Evolutionary conservation across 2,113 vertebrate genomes (phyloP), one percentile per base, ranked within the genome.

Genomic region (Poeciliopsis occidentalis): DNA sequence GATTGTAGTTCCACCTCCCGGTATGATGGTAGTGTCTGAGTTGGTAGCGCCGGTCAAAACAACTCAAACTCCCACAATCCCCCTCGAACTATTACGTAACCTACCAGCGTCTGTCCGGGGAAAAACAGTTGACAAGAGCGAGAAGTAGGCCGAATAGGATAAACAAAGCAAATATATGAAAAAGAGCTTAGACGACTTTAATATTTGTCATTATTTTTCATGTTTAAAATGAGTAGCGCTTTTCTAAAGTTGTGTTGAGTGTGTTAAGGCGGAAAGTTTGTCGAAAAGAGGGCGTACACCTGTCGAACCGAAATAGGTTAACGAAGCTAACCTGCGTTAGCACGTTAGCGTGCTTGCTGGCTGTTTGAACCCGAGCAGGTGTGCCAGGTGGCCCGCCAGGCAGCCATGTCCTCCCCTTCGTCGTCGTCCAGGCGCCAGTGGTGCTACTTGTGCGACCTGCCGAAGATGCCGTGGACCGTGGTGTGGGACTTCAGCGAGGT

Each of bases 401-500:
- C 22, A 29, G 88, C 76, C 80, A 94, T 89, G 95, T 96, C 95
- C 61, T 95, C 95, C 32, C 94, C 94, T 66, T 94, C 95, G 72
- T 95, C 96, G 77, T 95, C 96, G 77, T 96, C 96, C 85, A 93
- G 96, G 89, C 95, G 96, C 85, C 96, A 97, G 85, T 96, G 96
- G 96, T 97, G 96, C 85, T 97, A 96, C 93, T 92, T 97, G 72
- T 97, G 96, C 90, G 96, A 97, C 90, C 88, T 97, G 92, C 96
- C 96, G 1, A 97, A 96, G 92, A 96, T 96, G 95, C 96, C 96
- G 0, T 97, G 96, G 96, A 96, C 96, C 4, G 96, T 97, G 93
- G 95, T 97, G 71, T 96, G 96, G 96, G 96, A 97, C 90, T 97
- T 97, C 85, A 97, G 95, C 76, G 96, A 97, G 88, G 95, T 96